Evolutionary conservation across 2,888 invertebrate genomes (phyloP).

Genomic region (Diaphora mendica): DNA sequence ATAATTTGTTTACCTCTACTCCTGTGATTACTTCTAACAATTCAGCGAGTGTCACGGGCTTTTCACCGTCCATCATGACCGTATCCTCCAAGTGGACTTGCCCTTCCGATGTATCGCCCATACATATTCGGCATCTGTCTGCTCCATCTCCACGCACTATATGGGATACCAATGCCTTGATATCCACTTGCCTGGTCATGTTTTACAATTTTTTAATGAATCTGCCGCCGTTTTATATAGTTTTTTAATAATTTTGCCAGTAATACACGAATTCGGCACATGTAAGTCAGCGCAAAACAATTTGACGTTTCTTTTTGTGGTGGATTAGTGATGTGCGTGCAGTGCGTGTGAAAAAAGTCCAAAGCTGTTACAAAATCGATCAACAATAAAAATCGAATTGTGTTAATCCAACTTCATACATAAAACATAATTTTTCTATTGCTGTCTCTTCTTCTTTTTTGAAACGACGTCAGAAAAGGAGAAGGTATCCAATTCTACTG

Average conservation of each 20-base stretch:
- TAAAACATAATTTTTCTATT: not conserved
- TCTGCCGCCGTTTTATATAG: slow-evolving; percentile 2
- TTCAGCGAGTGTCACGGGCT: slow-evolving; percentile 76
- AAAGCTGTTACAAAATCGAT: not conserved
- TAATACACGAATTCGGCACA: slow-evolving; percentile 38
- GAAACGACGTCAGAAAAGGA: too few species aligned
- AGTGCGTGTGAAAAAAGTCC: not conserved
- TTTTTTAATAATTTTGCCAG: slow-evolving; percentile 16
- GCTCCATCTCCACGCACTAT: slow-evolving; percentile 78
- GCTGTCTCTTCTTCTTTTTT: too few species aligned
- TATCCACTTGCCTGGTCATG: slow-evolving; percentile 77
- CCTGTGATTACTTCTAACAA: slow-evolving; percentile 77
- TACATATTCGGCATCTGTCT: slow-evolving; percentile 80
- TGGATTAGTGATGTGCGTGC: slow-evolving; percentile 8
- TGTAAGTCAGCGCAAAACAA: slow-evolving; percentile 18
- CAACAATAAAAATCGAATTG: too few species aligned
- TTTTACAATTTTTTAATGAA: slow-evolving; percentile 31
- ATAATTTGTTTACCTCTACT: slow-evolving; percentile 67
- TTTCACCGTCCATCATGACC: slow-evolving; percentile 80
- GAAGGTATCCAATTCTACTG: too few species aligned
- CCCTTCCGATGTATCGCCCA: slow-evolving; percentile 81
- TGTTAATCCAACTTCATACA: not conserved
- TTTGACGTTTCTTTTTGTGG: slow-evolving; percentile 36
- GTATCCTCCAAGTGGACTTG: slow-evolving; percentile 80
- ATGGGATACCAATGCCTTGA: slow-evolving; percentile 81